phyloP scores from a whole-genome alignment of 2,888 invertebrate species.

The Alsophila aescularia region DNA sequence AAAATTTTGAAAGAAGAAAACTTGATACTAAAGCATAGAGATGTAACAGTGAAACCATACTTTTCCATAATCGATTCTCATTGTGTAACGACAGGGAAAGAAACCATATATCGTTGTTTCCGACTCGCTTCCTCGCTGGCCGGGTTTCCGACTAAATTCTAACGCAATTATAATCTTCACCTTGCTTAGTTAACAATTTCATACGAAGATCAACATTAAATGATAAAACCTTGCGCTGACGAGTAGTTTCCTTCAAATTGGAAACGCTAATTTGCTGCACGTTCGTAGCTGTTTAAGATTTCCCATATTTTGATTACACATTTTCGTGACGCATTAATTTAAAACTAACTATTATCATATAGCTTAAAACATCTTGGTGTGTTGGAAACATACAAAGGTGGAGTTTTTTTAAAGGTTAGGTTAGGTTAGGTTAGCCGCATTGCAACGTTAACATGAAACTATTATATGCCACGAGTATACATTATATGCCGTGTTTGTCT shows the following conservation, averaged over 20 bases:
- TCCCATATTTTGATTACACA: neutral
- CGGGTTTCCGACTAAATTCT: slow-evolving; percentile 48
- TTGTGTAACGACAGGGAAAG: slow-evolving; percentile 45
- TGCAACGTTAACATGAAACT: slow-evolving; percentile 4
- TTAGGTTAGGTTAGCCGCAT: neutral
- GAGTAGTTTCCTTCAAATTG: slow-evolving; percentile 30
- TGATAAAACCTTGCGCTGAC: slow-evolving; percentile 14
- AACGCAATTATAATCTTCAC: slow-evolving; percentile 43
- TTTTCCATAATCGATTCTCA: slow-evolving; percentile 12
- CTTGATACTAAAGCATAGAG: too few relatives aligned
- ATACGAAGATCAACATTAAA: slow-evolving; percentile 20
- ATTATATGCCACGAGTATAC: too few relatives aligned
- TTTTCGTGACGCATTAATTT: too few relatives aligned
- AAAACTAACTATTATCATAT: too few relatives aligned
- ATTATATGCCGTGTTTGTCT: slow-evolving; percentile 1
- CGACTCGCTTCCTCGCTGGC: slow-evolving; percentile 43
- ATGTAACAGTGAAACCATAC: slow-evolving; percentile 1
- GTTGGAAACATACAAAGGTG: too few relatives aligned
- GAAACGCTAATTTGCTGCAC: slow-evolving; percentile 22
- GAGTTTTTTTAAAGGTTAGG: too few relatives aligned
- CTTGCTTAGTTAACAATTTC: slow-evolving; percentile 20
- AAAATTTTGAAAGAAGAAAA: neutral
- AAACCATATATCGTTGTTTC: slow-evolving; percentile 54
- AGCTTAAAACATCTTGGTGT: too few relatives aligned
- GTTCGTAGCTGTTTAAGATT: slow-evolving; percentile 1